Conservation (phyloP, 1,140 invertebrate species). For the Neuroterus valhalla region DNA sequence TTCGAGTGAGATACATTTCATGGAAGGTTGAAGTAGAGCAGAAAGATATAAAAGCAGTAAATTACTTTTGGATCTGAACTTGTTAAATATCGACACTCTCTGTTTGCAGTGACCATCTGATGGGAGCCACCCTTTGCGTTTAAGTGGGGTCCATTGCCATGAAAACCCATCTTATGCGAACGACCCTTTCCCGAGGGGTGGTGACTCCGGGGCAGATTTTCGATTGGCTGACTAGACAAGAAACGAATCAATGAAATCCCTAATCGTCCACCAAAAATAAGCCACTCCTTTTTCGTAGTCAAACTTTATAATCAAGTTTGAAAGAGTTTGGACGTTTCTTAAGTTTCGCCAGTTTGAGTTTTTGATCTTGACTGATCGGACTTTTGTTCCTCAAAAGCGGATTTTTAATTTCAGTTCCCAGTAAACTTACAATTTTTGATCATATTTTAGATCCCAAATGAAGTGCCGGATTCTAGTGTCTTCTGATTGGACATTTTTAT, state of each 20-base stretch:
- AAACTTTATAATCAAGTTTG: background rate
- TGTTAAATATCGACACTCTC: background rate
- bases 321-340: background rate
- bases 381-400: too few relatives aligned
- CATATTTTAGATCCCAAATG: too few relatives aligned
- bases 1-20: too few relatives aligned
- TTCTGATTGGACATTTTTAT: too few relatives aligned
- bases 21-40: too few relatives aligned
- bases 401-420: too few relatives aligned
- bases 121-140: slow-evolving; percentile 7
- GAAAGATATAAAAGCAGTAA: background rate
- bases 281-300: slow-evolving; percentile 40
- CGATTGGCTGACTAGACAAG: slow-evolving; percentile 52
- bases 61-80: background rate
- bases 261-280: slow-evolving; percentile 42
- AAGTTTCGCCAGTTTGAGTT: background rate
- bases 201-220: slow-evolving; percentile 43
- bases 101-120: slow-evolving; percentile 22
- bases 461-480: too few relatives aligned
- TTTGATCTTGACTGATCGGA: background rate
- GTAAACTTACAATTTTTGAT: too few relatives aligned
- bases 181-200: slow-evolving; percentile 33
- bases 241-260: slow-evolving; percentile 54
- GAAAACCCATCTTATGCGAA: slow-evolving; percentile 4
- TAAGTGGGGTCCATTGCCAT: slow-evolving; percentile 14